Evolutionary conservation across 2,888 invertebrate genomes (phyloP).

Genomic region (Anarsia innoxiella): DNA sequence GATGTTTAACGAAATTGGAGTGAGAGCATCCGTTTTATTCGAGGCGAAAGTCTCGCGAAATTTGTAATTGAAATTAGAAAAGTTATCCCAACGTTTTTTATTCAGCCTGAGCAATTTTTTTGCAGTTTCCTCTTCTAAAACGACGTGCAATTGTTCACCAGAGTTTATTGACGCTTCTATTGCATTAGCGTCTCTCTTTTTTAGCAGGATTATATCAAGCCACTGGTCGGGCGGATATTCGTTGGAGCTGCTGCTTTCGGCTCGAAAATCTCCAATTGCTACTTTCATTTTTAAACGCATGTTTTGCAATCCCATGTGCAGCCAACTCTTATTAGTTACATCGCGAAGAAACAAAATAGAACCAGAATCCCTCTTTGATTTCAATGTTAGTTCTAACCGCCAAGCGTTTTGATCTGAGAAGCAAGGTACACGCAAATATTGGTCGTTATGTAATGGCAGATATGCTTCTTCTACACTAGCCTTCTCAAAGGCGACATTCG

Average conservation of each 20-base stretch:
- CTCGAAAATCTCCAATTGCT: slow-evolving; percentile 32
- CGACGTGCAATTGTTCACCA: slow-evolving; percentile 50
- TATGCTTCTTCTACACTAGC: slow-evolving; percentile 53
- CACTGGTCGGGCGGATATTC: slow-evolving; percentile 51
- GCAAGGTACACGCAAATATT: slow-evolving; percentile 57
- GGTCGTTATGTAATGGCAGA: slow-evolving; percentile 39
- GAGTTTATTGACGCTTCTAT: slow-evolving; percentile 56
- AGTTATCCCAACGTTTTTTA: slow-evolving; percentile 16
- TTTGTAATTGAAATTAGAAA: not conserved
- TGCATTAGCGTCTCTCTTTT: slow-evolving; percentile 42
- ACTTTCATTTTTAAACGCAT: slow-evolving; percentile 53
- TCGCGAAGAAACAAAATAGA: slow-evolving; percentile 47
- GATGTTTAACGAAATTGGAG: slow-evolving; percentile 17
- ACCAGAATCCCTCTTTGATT: slow-evolving; percentile 47
- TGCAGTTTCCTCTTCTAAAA: slow-evolving; percentile 26
- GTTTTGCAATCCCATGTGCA: slow-evolving; percentile 50
- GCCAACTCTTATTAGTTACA: slow-evolving; percentile 34
- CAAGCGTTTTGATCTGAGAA: slow-evolving; percentile 47
- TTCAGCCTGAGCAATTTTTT: too few relatives aligned
- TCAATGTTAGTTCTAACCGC: slow-evolving; percentile 52
- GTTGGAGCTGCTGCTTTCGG: slow-evolving; percentile 47
- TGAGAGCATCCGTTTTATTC: not conserved
- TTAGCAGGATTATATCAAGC: slow-evolving; percentile 50
- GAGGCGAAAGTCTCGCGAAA: too few relatives aligned
- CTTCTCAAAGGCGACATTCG: slow-evolving; percentile 57